A percentile compares a stretch with the other conserved stretches of the same genome.
Evolutionary conservation across 2,113 vertebrate genomes (phyloP).

Genomic region (Ammodytes marinus): DNA sequence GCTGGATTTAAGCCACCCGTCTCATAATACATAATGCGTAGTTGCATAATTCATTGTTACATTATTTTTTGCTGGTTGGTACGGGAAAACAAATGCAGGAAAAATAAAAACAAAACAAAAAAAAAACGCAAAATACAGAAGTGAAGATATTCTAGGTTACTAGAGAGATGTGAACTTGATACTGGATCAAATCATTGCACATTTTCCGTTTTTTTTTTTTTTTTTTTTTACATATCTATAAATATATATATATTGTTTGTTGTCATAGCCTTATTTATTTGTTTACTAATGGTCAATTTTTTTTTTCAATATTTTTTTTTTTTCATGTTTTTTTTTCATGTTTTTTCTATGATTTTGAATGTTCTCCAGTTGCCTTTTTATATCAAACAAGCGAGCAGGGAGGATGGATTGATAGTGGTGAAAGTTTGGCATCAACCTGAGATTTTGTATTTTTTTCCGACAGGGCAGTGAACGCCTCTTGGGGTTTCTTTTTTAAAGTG

Average conservation of each 20-base stretch:
- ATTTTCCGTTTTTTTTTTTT: slow-evolving; percentile 55
- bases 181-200: slow-evolving; percentile 81
- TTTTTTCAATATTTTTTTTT: slow-evolving; percentile 39
- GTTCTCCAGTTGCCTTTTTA: slow-evolving; percentile 77
- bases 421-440: background rate
- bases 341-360: slow-evolving; percentile 70
- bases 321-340: background rate
- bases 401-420: background rate
- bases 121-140: background rate
- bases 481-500: no score
- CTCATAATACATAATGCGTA: no score
- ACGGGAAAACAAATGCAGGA: slow-evolving; percentile 39
- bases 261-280: slow-evolving; percentile 86
- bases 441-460: background rate
- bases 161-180: slow-evolving; percentile 77
- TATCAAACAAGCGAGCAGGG: slow-evolving; percentile 26
- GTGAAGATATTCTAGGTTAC: slow-evolving; percentile 52
- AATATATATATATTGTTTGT: slow-evolving; percentile 77
- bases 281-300: slow-evolving; percentile 74
- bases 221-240: slow-evolving; percentile 61
- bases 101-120: slow-evolving; percentile 3
- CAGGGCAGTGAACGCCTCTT: background rate
- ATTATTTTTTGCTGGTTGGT: slow-evolving; percentile 27
- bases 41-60: no score
- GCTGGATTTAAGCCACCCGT: no score